phyloP scores from a whole-genome alignment of 1,140 invertebrate genomes.

The Coptotermes formosanus region DNA sequence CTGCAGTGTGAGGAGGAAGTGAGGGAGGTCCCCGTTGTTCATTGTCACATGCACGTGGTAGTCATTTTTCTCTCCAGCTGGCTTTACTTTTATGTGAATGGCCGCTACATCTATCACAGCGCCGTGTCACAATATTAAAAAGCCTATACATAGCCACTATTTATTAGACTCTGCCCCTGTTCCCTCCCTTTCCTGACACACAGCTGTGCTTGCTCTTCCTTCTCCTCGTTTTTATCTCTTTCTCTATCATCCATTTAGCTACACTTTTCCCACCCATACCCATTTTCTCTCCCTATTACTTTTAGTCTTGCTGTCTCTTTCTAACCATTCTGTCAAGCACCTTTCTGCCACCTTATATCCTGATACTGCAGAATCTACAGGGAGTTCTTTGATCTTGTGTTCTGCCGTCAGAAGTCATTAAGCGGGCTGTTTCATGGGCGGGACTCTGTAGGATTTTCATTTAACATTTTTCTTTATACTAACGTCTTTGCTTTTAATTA shows the following conservation, averaged over 20 bases:
- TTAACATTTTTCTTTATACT: too few species aligned
- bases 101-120: not conserved
- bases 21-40: not conserved
- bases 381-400: not conserved
- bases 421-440: too few species aligned
- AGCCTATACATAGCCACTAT: slow-evolving; percentile 18
- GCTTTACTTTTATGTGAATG: slow-evolving; percentile 1
- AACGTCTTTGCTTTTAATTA: too few species aligned
- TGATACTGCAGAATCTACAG: slow-evolving; percentile 8
- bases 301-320: not conserved
- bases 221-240: not conserved
- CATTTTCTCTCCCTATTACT: slow-evolving; percentile 15
- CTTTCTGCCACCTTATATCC: slow-evolving; percentile 1
- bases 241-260: slow-evolving; percentile 7
- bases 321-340: slow-evolving; percentile 3
- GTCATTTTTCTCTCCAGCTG: not conserved
- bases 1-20: not conserved
- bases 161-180: not conserved
- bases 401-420: not conserved
- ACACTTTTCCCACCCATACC: slow-evolving; percentile 7
- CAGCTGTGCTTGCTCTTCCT: not conserved
- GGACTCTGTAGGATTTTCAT: too few species aligned
- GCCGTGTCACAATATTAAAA: slow-evolving; percentile 16
- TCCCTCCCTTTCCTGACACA: not conserved
- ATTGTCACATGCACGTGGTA: slow-evolving; percentile 10